Evolutionary conservation across 2,797 vertebrate species (phyloP), one percentile per base, ranked within the genome.

Genomic region (Poeciliopsis infans): DNA sequence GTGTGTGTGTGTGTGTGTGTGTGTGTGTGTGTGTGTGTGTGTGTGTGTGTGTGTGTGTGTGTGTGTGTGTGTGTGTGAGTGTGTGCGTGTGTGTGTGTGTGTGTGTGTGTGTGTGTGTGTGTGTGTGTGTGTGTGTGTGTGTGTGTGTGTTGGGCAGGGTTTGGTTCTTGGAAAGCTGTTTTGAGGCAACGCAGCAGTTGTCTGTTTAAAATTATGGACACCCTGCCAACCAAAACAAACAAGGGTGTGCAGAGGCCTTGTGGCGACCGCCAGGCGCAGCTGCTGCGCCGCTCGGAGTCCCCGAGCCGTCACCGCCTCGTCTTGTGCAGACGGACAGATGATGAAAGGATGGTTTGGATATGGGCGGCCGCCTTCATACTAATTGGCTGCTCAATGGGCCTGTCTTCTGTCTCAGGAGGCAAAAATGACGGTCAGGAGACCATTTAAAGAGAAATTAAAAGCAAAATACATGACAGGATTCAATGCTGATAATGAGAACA

Each of bases 301-400:
- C 41, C 25, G 82, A 81, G 90, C 80, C 87, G 87, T 79, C 47
- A 64, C 69, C 83, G 84, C 83, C 87, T 84, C 86, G 71, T 88
- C 82, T 76, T 82, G 77, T 80, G 82, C 86, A 84, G 85, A 87
- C 61, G 79, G 91, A 90, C 88, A 92, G 84, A 88, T 86, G 87
- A 92, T 92, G 88, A 90, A 88, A 90, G 90, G 87, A 87, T 89
- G 89, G 85, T 89, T 93, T 86, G 89, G 83, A 93, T 85, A 83
- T 85, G 86, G 87, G 86, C 80, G 78, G 85, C 88, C 85, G 85
- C 86, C 84, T 72, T 91, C 90, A 87, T 87, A 81, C 87, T 93
- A 93, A 94, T 94, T 93, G 92, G 91, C 85, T 84, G 74, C 88
- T 92, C 91, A 93, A 89, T 88, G 83, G 87, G 72, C 78, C 85